Conservation (phyloP, 2,797 vertebrate genomes). For the Lindbergichthys nudifrons region DNA sequence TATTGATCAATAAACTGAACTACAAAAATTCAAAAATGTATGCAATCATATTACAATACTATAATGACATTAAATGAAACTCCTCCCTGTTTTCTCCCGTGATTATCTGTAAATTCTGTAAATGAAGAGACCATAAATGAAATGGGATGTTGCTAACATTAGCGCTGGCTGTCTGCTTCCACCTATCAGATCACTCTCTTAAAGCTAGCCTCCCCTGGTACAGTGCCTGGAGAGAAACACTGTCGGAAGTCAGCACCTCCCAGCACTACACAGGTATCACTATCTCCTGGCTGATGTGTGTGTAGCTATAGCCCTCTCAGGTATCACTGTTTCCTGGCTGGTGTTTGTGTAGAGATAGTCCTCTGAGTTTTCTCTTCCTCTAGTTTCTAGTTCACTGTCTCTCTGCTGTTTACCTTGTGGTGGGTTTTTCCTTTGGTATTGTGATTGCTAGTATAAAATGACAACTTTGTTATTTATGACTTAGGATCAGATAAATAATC, state of each 20-base stretch:
- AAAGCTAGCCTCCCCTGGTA: conserved; percentile 95
- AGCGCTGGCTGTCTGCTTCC: conserved; percentile 63
- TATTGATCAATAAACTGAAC: no score
- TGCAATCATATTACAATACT: no score
- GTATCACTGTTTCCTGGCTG: conserved; percentile 80
- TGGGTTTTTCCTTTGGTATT: neutral
- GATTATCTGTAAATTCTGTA: conserved; percentile 15
- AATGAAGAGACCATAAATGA: neutral
- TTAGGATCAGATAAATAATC: neutral
- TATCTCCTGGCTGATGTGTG: conserved; percentile 44
- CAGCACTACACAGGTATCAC: conserved; percentile 91
- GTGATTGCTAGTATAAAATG: neutral
- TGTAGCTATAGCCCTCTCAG: conserved; percentile 43
- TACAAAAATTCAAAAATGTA: no score
- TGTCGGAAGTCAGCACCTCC: conserved; percentile 91
- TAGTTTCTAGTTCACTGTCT: conserved; percentile 15
- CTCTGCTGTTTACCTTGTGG: conserved; percentile 10
- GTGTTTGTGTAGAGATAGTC: conserved; percentile 24
- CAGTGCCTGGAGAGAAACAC: conserved; percentile 92
- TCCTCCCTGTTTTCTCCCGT: conserved; percentile 1
- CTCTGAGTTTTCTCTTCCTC: conserved; percentile 69
- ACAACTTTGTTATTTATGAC: neutral
- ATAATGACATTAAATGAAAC: neutral
- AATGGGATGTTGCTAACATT: conserved; percentile 47
- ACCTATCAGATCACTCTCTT: conserved; percentile 91